Conservation (phyloP, 2,797 vertebrate species). For the Dipus sagitta region DNA sequence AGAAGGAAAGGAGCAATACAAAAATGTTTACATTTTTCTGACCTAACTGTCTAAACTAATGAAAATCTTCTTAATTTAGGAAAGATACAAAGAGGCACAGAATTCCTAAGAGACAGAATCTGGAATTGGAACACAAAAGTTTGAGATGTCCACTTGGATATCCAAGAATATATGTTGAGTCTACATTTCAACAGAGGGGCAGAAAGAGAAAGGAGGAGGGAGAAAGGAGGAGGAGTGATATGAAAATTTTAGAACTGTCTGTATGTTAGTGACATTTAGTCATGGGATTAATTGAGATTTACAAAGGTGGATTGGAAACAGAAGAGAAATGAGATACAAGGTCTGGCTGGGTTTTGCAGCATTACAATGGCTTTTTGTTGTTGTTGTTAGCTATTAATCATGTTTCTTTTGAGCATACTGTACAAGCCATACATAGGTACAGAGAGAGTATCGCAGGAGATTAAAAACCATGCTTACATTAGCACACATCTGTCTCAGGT, state of each 20-base stretch:
- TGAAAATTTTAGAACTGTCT: background rate
- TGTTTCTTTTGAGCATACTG: constrained; percentile 76
- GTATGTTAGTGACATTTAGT: background rate
- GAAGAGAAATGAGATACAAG: background rate
- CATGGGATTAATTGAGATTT: background rate
- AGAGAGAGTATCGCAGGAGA: constrained; percentile 67
- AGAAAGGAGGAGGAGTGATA: background rate
- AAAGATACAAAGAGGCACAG: background rate
- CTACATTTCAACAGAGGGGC: background rate
- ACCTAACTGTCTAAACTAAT: background rate
- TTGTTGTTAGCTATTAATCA: constrained; percentile 74
- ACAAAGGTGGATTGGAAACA: background rate
- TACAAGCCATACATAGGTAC: constrained; percentile 28
- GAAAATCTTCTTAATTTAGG: background rate
- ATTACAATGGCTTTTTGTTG: background rate
- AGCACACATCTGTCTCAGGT: constrained; percentile 19
- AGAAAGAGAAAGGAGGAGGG: no score
- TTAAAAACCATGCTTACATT: constrained; percentile 76
- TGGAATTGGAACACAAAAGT: background rate
- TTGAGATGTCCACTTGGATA: background rate
- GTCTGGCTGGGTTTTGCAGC: background rate
- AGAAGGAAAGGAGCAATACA: background rate
- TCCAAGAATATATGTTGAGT: background rate
- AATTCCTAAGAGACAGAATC: background rate
- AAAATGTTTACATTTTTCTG: background rate